Percentiles rank a stretch among this genome's conserved stretches.
phyloP scores from a whole-genome alignment of 2,797 vertebrate genomes.

The Micropoecilia bifurca region DNA sequence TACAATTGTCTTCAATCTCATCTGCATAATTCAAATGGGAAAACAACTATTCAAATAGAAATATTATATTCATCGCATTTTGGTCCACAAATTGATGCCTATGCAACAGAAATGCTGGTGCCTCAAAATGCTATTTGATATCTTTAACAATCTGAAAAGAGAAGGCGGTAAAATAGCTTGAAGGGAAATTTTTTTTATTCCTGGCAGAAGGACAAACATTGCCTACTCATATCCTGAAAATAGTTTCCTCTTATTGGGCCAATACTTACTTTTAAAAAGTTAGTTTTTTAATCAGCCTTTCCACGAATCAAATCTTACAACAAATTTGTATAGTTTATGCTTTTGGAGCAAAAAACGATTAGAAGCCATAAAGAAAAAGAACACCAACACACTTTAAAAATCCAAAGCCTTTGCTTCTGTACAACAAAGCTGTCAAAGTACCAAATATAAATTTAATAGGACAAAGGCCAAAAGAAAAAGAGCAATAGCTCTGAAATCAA shows the following conservation, averaged over 20 bases:
- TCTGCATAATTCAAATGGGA: background rate
- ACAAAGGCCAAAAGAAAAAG: background rate
- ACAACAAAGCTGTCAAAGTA: background rate
- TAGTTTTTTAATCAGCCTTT: background rate
- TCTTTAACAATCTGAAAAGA: conserved; percentile 28
- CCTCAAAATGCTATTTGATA: conserved; percentile 9
- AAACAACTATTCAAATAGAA: background rate
- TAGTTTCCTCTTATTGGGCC: background rate
- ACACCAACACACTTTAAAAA: background rate
- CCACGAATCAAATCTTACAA: background rate
- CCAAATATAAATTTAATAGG: background rate
- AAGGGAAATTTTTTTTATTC: background rate
- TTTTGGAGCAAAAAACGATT: background rate
- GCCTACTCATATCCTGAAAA: background rate
- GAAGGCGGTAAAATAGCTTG: conserved; percentile 25
- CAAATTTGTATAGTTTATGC: background rate
- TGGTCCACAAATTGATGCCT: conserved; percentile 4
- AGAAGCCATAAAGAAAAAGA: background rate
- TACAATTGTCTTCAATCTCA: background rate
- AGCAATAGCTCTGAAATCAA: background rate
- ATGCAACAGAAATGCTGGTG: conserved; percentile 13
- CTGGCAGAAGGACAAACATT: conserved; percentile 14
- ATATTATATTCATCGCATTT: background rate
- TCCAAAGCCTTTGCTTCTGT: background rate
- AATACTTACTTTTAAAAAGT: conserved; percentile 13